Evolutionary conservation across 2,888 invertebrate species (phyloP).

Genomic region (Troilus luridus): DNA sequence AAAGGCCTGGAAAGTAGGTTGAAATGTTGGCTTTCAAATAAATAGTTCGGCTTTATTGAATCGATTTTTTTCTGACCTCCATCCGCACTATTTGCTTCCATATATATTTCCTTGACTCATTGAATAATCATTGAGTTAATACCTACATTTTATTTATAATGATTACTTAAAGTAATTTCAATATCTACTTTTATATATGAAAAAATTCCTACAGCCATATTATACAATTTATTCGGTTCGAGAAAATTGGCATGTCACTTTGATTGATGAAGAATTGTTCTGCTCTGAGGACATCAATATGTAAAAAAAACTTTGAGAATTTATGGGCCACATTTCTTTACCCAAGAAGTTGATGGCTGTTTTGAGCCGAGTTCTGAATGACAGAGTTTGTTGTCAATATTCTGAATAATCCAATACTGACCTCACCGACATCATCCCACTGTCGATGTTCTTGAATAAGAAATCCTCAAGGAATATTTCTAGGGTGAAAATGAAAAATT

Average conservation of each 20-base stretch:
- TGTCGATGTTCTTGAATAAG: not conserved
- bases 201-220: too few relatives aligned
- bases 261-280: not conserved
- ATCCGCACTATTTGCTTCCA: too few relatives aligned
- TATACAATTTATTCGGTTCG: too few relatives aligned
- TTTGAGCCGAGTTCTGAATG: not conserved
- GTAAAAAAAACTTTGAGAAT: not conserved
- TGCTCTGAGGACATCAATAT: not conserved
- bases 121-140: too few relatives aligned
- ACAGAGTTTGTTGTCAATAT: conserved; percentile 20
- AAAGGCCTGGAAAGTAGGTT: too few relatives aligned
- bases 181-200: too few relatives aligned
- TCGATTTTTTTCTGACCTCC: too few relatives aligned
- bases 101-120: too few relatives aligned
- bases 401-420: not conserved
- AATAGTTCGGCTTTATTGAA: too few relatives aligned
- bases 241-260: not conserved
- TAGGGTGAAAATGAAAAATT: not conserved
- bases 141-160: too few relatives aligned
- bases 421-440: conserved; percentile 31
- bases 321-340: not conserved
- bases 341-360: not conserved
- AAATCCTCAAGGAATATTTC: not conserved
- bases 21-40: too few relatives aligned
- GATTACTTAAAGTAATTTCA: too few relatives aligned